phyloP scores from a whole-genome alignment of 2,888 invertebrate species.

The Brachypterus glaber region DNA sequence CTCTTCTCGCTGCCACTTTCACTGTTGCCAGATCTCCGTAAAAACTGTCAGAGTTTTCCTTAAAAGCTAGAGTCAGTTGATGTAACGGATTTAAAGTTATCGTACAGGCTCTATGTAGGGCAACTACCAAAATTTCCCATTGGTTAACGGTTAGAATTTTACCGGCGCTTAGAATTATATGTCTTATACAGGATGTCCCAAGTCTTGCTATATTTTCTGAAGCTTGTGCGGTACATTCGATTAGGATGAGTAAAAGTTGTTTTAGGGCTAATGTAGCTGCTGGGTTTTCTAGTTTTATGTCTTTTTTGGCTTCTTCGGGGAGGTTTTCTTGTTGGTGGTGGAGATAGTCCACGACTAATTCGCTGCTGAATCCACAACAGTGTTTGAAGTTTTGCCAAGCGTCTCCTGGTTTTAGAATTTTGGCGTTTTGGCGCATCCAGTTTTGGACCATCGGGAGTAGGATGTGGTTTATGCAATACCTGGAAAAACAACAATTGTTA shows the following conservation, averaged over 20 bases:
- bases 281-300: slow-evolving; percentile 40
- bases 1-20: slow-evolving; percentile 85
- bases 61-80: slow-evolving; percentile 82
- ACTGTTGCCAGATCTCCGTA: slow-evolving; percentile 88
- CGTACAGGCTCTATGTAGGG: slow-evolving; percentile 73
- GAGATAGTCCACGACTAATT: slow-evolving; percentile 79
- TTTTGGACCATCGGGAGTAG: slow-evolving; percentile 87
- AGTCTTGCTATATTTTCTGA: slow-evolving; percentile 83
- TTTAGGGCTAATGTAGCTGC: slow-evolving; percentile 71
- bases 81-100: slow-evolving; percentile 81
- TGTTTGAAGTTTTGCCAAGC: slow-evolving; percentile 89
- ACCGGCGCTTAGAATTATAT: slow-evolving; percentile 74
- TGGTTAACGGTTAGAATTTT: slow-evolving; percentile 70
- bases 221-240: slow-evolving; percentile 85
- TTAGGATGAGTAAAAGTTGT: slow-evolving; percentile 74
- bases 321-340: slow-evolving; percentile 59
- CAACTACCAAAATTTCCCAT: slow-evolving; percentile 79
- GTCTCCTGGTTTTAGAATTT: slow-evolving; percentile 62
- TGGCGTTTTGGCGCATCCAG: slow-evolving; percentile 66
- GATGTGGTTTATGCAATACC: slow-evolving; percentile 88
- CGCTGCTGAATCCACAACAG: slow-evolving; percentile 86
- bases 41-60: slow-evolving; percentile 86
- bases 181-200: slow-evolving; percentile 85
- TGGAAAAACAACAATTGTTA: too few species aligned
- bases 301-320: slow-evolving; percentile 23